These are phyloP conservation scores for Camptogramma bilineatum DNA, from an alignment of 2,888 invertebrate species.

Conservation along the genomic window DNA sequence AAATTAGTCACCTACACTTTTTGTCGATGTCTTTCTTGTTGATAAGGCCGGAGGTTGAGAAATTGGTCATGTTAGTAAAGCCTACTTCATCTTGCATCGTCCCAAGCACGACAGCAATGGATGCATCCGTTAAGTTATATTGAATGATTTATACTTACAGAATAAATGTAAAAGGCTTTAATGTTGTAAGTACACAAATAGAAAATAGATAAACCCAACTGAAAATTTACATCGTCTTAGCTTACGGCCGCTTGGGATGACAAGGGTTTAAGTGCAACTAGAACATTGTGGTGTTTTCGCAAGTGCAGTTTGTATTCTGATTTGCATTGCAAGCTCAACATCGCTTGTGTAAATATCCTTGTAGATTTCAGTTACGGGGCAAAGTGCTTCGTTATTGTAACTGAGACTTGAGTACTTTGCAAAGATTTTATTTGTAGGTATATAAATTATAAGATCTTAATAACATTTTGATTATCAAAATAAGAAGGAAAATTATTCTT, in stretches of 20 bases:
- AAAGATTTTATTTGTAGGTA: neutral
- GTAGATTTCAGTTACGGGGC: slow-evolving; percentile 9
- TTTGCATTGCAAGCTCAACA: slow-evolving; percentile 25
- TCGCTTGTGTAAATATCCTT: slow-evolving; percentile 23
- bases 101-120: too few relatives aligned
- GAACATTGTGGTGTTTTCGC: slow-evolving; percentile 22
- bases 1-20: too few relatives aligned
- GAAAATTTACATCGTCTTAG: neutral
- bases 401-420: neutral
- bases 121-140: too few relatives aligned
- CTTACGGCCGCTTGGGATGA: neutral
- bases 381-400: neutral
- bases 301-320: slow-evolving; percentile 22
- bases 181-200: neutral
- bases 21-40: too few relatives aligned
- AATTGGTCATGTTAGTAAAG: too few relatives aligned
- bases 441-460: too few relatives aligned
- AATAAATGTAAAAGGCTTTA: neutral
- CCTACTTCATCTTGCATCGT: too few relatives aligned
- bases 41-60: too few relatives aligned
- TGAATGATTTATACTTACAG: too few relatives aligned
- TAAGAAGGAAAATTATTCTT: too few relatives aligned
- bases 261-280: slow-evolving; percentile 14
- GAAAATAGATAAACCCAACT: neutral
- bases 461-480: too few relatives aligned